Evolutionary conservation across 2,797 vertebrate species (phyloP), one percentile per base, ranked within the genome.

Genomic region (Anniella stebbinsi): DNA sequence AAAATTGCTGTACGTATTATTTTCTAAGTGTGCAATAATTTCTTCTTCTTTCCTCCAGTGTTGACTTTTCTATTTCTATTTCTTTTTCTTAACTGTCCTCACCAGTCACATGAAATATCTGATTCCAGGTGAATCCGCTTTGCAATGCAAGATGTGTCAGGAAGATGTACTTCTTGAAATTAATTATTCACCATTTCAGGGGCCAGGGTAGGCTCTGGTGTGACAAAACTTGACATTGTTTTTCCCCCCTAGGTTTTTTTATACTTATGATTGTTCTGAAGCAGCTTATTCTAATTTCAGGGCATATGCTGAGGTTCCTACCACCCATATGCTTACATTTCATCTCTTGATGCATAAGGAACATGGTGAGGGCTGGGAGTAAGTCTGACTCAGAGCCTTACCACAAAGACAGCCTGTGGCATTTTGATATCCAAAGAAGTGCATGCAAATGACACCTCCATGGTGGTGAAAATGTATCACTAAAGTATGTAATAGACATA

Each of bases 131-230:
- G 0, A 10, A 87, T 63, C 28, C 76, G 8, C 33, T 88, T 72
- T n/a, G 73, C 41, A 57, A 75, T 60, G 28, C 36, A 36, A 12
- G 54, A 80, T 69, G 45, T 76, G 63, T 30, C 76, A 67, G 76
- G 15, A 36, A 57, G n/a, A 15, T 57, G 25, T 51, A 51, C 7
- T 69, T 69, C 88, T 84, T 51, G 17, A 48, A 85, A 30, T 75
- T 54, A 84, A 76, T 21, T 86, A 86, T 76, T 86, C 72, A 75
- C 60, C 48, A 77, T 84, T 67, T 77, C 12, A 15, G 41, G 81
- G 13, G 25, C 54, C 5, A 13, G 33, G 51, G 48, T 60, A 54
- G 76, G 11, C 12, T 25, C 45, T 85, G 36, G 4, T 78, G 28
- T 78, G n/a, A 48, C 85, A 88, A 8, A 45, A 45, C 0, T 2